These are phyloP conservation scores for Chelonus formosanus DNA, from an alignment of 2,888 invertebrate species.

Conservation along the genomic window DNA sequence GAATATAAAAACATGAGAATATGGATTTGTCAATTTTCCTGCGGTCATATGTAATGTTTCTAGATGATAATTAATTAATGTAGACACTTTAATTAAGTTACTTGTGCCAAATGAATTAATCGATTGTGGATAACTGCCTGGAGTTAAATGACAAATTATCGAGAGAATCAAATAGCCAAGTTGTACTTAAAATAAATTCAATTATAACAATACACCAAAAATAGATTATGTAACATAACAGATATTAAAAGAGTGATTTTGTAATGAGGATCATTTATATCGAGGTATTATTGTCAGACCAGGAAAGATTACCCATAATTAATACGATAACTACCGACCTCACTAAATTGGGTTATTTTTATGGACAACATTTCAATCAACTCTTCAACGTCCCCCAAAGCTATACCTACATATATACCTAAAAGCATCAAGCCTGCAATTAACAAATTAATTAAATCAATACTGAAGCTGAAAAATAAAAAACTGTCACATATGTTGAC, in stretches of 20 bases:
- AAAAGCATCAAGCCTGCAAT: constrained; percentile 59
- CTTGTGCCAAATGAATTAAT: constrained; percentile 32
- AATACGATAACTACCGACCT: constrained; percentile 57
- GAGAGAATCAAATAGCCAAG: constrained; percentile 14
- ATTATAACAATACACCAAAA: constrained; percentile 14
- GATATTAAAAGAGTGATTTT: constrained; percentile 21
- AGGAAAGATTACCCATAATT: constrained; percentile 60
- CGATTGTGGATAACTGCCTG: constrained; percentile 25
- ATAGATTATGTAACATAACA: background rate
- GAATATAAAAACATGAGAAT: too few relatives aligned
- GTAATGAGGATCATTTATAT: background rate
- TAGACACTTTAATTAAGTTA: constrained; percentile 21
- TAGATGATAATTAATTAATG: constrained; percentile 32
- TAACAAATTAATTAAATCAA: constrained; percentile 62
- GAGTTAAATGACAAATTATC: constrained; percentile 30
- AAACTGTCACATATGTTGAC: too few relatives aligned
- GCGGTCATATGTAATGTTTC: background rate
- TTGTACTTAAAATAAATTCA: constrained; percentile 4
- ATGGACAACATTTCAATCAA: constrained; percentile 62
- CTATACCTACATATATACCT: constrained; percentile 48
- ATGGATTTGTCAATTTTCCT: too few relatives aligned
- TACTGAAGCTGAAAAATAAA: constrained; percentile 37
- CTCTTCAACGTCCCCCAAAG: constrained; percentile 61
- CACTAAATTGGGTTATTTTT: constrained; percentile 63
- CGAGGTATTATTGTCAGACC: background rate